Base-by-base conservation (phyloP, 2,113 vertebrate species). In the Camelus bactrianus region DNA sequence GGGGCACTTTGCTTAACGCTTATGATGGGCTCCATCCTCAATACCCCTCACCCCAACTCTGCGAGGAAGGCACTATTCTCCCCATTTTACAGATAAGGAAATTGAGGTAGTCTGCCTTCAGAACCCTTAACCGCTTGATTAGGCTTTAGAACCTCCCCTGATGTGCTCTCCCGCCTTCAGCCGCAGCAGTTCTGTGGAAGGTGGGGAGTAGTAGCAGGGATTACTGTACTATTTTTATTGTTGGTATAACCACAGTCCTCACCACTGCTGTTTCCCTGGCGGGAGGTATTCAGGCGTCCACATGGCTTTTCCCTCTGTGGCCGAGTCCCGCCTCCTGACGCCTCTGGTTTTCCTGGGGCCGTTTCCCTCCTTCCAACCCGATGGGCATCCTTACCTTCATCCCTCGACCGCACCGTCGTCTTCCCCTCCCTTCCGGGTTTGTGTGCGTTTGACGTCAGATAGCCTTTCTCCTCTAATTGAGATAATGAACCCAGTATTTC, bases 401-500 rank as follows among this genome's bases (percentile, higher is more conserved):
- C 5, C 72, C 58, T 69, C 5, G 13, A 75, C 89, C 89, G 58
- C 86, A 62, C 54, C 81, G 81, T 70, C 1, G 0, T 9, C 24
- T 6, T 2, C 35, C 22, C 30, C 22, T 69, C 62, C 17, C 10
- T 28, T 26, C 62, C n/a, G 80, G 84, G 80, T 17, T 38, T 24
- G 38, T 72, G 64, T 70, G 35, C 6, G 7, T 64, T 50, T 50
- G 89, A 86, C 76, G 93, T 92, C 85, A 88, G 81, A 35, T 8
- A 9, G 64, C 56, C 97, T 65, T 95, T 86, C 89, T 72, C 85
- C n/a, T 70, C 93, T 98, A 77, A 58, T 86, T 77, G 58, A 93
- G 96, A 52, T 96, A 97, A 97, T 84, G 96, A 95, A 70, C 93
- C 16, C 91, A n/a, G 67, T 4, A 26, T 83, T 97, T 95, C 95